Evolutionary conservation across 2,113 vertebrate species (phyloP).

Genomic region (Dinomys branickii): DNA sequence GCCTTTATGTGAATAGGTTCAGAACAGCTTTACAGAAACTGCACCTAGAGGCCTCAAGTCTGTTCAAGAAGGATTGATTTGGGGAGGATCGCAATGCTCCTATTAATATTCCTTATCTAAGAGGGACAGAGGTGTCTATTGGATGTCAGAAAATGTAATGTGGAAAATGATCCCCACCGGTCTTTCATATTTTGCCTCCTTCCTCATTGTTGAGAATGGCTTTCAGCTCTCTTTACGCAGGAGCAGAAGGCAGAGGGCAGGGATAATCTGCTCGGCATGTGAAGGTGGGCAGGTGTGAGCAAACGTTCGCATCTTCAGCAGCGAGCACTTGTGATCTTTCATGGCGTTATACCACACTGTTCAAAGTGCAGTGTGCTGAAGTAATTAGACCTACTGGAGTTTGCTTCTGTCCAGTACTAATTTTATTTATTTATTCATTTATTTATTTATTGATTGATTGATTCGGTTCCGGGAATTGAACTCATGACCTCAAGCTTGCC

Average conservation of each 20-base stretch:
- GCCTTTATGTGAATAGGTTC: not conserved
- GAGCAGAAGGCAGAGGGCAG: not conserved
- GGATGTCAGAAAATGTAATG: slow-evolving; percentile 33
- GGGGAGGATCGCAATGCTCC: slow-evolving; percentile 6
- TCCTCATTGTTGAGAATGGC: not conserved
- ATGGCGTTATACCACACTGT: not conserved
- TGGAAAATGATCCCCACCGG: slow-evolving; percentile 33
- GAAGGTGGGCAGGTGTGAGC: not conserved
- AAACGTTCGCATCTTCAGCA: not conserved
- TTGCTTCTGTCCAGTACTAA: not conserved
- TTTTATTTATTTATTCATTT: no score
- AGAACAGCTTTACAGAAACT: not conserved
- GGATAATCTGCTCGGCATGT: not conserved
- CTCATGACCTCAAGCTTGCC: no score
- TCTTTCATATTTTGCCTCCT: not conserved
- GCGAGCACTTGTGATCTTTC: not conserved
- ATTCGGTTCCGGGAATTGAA: no score
- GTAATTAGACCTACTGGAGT: not conserved
- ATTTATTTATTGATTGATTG: no score
- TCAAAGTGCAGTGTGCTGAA: not conserved
- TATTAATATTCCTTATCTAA: slow-evolving; percentile 58
- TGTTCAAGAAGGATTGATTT: slow-evolving; percentile 45
- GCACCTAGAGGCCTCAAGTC: not conserved
- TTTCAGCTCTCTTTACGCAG: not conserved
- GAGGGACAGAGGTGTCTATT: slow-evolving; percentile 32